A percentile compares a stretch with the other conserved stretches of the same genome.
These are phyloP conservation scores for Nesogale talazaci DNA, from an alignment of 2,113 vertebrate species.

Conservation along the genomic window DNA sequence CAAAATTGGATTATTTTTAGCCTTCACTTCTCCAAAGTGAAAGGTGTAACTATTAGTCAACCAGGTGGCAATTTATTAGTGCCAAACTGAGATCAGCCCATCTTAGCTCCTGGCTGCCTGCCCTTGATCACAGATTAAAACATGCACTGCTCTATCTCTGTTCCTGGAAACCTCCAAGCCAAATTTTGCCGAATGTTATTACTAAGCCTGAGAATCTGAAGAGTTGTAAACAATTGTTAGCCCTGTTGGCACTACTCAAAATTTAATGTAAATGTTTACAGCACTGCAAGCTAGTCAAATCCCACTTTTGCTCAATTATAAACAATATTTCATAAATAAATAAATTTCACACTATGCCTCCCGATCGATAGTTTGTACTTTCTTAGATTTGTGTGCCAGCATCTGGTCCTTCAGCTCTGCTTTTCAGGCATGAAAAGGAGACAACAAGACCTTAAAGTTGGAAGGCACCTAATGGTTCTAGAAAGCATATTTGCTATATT, in stretches of 20 bases:
- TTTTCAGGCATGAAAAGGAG: not conserved
- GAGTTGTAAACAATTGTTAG: slow-evolving; percentile 48
- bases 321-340: slow-evolving; percentile 27
- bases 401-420: not conserved
- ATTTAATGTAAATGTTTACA: slow-evolving; percentile 37
- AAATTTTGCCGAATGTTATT: slow-evolving; percentile 37
- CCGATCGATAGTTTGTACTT: not conserved
- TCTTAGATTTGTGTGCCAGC: not conserved
- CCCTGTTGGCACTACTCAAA: slow-evolving; percentile 1
- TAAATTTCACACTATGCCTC: not conserved
- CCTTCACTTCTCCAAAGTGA: slow-evolving; percentile 31
- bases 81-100: slow-evolving; percentile 62
- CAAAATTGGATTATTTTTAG: slow-evolving; percentile 17
- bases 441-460: slow-evolving; percentile 17
- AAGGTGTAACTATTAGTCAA: slow-evolving; percentile 44
- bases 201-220: slow-evolving; percentile 6
- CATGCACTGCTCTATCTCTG: slow-evolving; percentile 38
- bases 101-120: slow-evolving; percentile 58
- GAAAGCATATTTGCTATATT: slow-evolving; percentile 5
- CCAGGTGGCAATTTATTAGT: slow-evolving; percentile 62
- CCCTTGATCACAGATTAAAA: slow-evolving; percentile 56
- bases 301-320: not conserved
- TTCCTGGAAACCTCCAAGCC: slow-evolving; percentile 56
- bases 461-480: not conserved
- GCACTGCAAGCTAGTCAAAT: not conserved